Percentiles rank a stretch among this genome's conserved stretches.
phyloP scores from a whole-genome alignment of 2,113 vertebrate species.

The Furnarius figulus region DNA sequence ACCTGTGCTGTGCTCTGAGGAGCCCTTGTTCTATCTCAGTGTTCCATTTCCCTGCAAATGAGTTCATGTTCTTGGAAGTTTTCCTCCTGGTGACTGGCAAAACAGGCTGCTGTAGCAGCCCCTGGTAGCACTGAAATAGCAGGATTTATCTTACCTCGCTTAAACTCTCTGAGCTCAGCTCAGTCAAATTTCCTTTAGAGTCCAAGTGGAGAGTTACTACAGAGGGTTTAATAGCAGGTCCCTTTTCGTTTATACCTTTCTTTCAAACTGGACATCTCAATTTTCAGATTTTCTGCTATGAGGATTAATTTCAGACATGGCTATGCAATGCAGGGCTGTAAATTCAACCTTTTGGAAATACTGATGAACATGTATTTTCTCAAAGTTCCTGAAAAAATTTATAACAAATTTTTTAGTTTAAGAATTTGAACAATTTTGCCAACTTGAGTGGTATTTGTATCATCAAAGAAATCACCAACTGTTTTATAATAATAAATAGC shows the following conservation, averaged over 20 bases:
- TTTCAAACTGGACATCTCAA: not conserved
- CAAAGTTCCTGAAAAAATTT: not conserved
- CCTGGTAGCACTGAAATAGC: not conserved
- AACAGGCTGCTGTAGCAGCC: not conserved
- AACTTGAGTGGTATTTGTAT: not conserved
- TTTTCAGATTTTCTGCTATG: not conserved
- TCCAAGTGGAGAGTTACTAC: not conserved
- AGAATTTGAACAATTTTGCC: not conserved
- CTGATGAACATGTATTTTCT: not conserved
- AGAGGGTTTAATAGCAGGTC: not conserved
- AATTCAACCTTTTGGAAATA: not conserved
- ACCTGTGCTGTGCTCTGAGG: not conserved
- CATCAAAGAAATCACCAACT: not conserved
- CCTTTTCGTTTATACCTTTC: not conserved
- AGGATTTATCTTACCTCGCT: not conserved
- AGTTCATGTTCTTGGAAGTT: constrained; percentile 2
- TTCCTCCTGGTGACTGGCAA: constrained; percentile 4
- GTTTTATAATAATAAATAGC: not conserved
- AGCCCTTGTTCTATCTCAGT: not conserved
- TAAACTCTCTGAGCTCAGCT: not conserved
- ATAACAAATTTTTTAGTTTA: not conserved
- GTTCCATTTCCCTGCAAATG: constrained; percentile 24
- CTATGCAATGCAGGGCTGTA: not conserved
- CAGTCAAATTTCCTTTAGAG: not conserved
- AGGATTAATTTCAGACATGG: not conserved